Evolutionary conservation across 2,113 vertebrate genomes (phyloP), one percentile per base, ranked within the genome.

Genomic region (Lophochroa leadbeateri): DNA sequence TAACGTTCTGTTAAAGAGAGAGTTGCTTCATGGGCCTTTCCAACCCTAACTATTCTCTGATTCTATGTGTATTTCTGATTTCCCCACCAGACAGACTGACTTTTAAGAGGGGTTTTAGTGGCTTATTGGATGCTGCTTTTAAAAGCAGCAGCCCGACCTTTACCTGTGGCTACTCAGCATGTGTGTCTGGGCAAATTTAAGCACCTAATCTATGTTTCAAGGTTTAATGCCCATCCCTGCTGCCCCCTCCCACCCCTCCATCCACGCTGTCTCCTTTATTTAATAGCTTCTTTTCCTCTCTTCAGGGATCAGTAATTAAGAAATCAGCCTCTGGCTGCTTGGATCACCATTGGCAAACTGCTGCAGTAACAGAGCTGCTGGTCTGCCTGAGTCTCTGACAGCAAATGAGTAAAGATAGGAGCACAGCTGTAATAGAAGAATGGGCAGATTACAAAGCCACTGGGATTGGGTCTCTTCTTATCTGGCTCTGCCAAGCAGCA

Each of bases 231-330:
- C 92, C 63, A 75, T 68, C 29, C 37, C 35, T 41, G n/a, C 7
- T 69, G 31, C 53, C 43, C 46, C 37, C 37, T 37, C 37, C 37
- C 37, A 43, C 49, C 14, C 64, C 18, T 37, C 41, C 58, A 88
- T 82, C 75, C 24, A 2, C 14, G 10, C 88, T 41, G n/a, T 79
- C 74, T 82, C 61, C 65, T 90, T 87, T 58, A 24, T 58, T 75
- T 88, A 50, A 90, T 6, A 68, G 67, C 65, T 93, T 33, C 44
- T 68, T 57, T 35, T 91, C 23, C 52, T 86, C 39, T 82, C 33
- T 46, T 20, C 8, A 44, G 88, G 68, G 88, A 92, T 65, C 29
- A 21, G 27, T 93, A 76, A 95, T 92, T 86, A 95, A 91, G 94
- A 50, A 90, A 90, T 86, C 61, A 76, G 75, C 75, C 53, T 61